A percentile compares a stretch with the other conserved stretches of the same genome.
Conservation (phyloP, 2,797 vertebrate genomes). For the Eurystomus glaucurus region DNA sequence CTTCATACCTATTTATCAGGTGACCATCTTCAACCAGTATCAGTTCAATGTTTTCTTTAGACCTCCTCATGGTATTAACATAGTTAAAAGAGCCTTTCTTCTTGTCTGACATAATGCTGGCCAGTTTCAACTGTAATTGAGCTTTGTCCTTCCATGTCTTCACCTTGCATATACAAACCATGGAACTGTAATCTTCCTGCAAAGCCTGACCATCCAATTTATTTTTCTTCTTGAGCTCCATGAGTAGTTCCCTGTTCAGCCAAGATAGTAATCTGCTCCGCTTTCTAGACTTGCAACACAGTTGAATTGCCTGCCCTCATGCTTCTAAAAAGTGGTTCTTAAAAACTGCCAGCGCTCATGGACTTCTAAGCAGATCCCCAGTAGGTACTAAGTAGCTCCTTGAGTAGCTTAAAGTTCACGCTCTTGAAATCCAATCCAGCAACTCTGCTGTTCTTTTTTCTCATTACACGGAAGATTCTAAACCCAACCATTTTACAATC, state of each 20-base stretch:
- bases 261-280: neutral
- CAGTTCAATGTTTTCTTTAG: too few relatives aligned
- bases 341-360: too few relatives aligned
- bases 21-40: too few relatives aligned
- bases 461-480: neutral
- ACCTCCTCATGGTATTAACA: too few relatives aligned
- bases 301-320: neutral
- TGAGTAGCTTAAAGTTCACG: neutral
- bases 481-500: rapidly evolving
- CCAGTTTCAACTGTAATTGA: neutral
- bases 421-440: neutral
- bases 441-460: neutral
- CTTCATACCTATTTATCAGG: neutral
- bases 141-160: neutral
- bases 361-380: neutral
- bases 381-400: neutral
- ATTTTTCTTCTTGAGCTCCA: too few relatives aligned
- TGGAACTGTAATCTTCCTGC: neutral
- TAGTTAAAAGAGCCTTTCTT: neutral
- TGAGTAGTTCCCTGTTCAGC: too few relatives aligned
- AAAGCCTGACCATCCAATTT: neutral
- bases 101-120: neutral
- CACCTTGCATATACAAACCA: neutral
- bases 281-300: neutral
- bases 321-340: neutral